These are phyloP conservation scores for Sphecodes monilicornis DNA, from an alignment of 2,888 invertebrate species.

Conservation along the genomic window DNA sequence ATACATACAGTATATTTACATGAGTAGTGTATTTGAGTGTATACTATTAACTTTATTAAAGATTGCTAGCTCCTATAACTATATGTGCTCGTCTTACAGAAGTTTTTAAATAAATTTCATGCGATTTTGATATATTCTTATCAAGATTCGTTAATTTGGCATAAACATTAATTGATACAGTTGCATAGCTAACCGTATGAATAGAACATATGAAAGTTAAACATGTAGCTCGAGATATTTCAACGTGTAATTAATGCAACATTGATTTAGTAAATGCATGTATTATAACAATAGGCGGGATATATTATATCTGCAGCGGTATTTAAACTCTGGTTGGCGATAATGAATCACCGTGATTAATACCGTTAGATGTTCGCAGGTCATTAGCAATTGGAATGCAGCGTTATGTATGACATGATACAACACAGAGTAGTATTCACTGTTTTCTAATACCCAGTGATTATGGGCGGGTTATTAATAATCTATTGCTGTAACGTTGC, in stretches of 20 bases:
- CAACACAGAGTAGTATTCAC: slow-evolving; percentile 3
- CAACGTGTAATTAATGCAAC: background rate
- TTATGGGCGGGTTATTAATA: slow-evolving; percentile 8
- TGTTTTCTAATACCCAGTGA: background rate
- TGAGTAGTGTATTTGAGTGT: too few relatives aligned
- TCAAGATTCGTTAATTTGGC: background rate
- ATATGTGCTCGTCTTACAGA: too few relatives aligned
- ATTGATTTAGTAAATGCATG: background rate
- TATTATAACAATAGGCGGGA: background rate
- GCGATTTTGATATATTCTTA: background rate
- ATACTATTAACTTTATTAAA: too few relatives aligned
- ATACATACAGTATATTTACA: too few relatives aligned
- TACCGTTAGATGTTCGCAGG: slow-evolving; percentile 2
- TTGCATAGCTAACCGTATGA: background rate
- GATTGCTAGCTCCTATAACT: too few relatives aligned
- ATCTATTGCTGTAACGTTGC: background rate
- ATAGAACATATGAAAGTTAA: background rate
- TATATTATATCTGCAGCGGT: background rate
- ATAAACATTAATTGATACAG: background rate
- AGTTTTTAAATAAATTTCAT: too few relatives aligned
- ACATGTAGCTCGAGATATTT: background rate
- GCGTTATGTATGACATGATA: slow-evolving; percentile 1
- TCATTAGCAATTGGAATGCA: slow-evolving; percentile 16
- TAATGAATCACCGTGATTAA: slow-evolving; percentile 6
- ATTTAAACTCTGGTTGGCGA: slow-evolving; percentile 3